Conservation (phyloP, 1,140 invertebrate genomes). For the Heliconius congener region DNA sequence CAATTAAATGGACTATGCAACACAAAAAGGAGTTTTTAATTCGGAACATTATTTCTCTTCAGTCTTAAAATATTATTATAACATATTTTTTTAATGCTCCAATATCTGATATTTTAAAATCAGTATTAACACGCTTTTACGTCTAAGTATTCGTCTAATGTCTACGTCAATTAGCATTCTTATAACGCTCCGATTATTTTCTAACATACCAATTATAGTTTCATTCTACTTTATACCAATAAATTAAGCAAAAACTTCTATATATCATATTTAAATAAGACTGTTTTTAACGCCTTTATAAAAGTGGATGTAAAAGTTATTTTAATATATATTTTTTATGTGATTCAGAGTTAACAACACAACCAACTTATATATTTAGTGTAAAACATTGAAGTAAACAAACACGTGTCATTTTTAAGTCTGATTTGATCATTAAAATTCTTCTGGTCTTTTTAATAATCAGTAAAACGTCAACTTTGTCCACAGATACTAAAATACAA, state of each 20-base stretch:
- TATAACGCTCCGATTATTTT: conserved; percentile 45
- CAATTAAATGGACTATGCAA: too few relatives aligned
- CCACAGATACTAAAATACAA: too few relatives aligned
- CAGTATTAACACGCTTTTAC: conserved; percentile 1
- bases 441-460: conserved; percentile 13
- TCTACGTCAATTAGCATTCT: conserved; percentile 49
- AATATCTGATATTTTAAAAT: neutral
- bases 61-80: too few relatives aligned
- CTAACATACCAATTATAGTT: conserved; percentile 16
- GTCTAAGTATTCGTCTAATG: conserved; percentile 28
- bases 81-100: too few relatives aligned
- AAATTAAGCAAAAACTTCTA: neutral
- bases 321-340: too few relatives aligned
- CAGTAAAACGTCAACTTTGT: too few relatives aligned
- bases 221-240: neutral
- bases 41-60: too few relatives aligned
- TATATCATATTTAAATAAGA: neutral
- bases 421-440: conserved; percentile 24
- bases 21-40: too few relatives aligned
- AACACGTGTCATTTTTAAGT: conserved; percentile 16
- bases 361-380: too few relatives aligned
- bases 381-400: neutral
- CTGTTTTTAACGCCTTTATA: neutral
- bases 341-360: too few relatives aligned
- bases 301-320: too few relatives aligned